Evolutionary conservation across 2,113 vertebrate species (phyloP).

Genomic region (Scophthalmus maximus): DNA sequence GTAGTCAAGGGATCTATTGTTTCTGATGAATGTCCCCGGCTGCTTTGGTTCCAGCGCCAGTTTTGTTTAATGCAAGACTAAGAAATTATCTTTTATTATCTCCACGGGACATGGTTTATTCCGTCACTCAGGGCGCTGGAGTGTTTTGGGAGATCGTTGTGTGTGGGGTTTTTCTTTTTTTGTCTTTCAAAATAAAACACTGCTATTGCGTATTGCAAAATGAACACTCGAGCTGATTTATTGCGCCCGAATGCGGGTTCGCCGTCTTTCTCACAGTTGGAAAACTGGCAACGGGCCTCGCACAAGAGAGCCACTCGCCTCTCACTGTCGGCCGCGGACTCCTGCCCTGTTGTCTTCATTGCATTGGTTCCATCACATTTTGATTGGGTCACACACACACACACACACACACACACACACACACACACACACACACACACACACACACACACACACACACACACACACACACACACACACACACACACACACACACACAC

Average conservation of each 20-base stretch:
- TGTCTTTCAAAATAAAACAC: conserved; percentile 6
- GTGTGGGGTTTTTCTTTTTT: too few relatives aligned
- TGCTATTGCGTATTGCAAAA: conserved; percentile 32
- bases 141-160: conserved; percentile 10
- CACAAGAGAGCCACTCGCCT: conserved; percentile 29
- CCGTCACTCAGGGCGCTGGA: background rate
- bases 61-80: conserved; percentile 2
- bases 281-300: conserved; percentile 46
- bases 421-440: background rate
- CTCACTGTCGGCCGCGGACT: conserved; percentile 7
- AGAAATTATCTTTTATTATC: background rate
- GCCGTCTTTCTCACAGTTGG: conserved; percentile 40
- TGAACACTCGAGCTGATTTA: conserved; percentile 15
- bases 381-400: background rate
- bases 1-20: conserved; percentile 9
- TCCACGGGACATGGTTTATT: background rate
- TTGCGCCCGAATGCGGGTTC: conserved; percentile 20
- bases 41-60: background rate
- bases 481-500: background rate
- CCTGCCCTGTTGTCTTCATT: too few relatives aligned
- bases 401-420: background rate
- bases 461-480: background rate
- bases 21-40: conserved; percentile 22
- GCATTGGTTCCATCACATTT: too few relatives aligned
- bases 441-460: background rate